Conservation (phyloP, 2,888 invertebrate species). For the Cinara cedri region DNA sequence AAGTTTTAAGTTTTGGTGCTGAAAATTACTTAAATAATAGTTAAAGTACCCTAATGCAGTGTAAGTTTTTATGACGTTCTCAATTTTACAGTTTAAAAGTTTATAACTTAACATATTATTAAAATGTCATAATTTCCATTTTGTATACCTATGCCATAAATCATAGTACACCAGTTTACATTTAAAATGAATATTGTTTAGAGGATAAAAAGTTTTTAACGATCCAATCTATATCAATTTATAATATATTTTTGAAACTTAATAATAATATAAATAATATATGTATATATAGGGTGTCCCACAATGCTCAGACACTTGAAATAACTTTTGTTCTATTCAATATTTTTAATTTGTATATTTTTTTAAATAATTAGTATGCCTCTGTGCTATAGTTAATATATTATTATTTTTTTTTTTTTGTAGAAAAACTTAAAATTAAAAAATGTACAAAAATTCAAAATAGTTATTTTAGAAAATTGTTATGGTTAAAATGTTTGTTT, state of each 20-base stretch:
- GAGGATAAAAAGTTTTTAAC: background rate
- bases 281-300: too few species aligned
- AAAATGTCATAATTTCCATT: slow-evolving; percentile 1
- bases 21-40: slow-evolving; percentile 10
- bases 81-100: slow-evolving; percentile 3
- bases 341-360: too few species aligned
- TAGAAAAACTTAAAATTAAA: too few species aligned
- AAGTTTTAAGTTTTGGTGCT: slow-evolving; percentile 3
- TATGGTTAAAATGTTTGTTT: too few species aligned
- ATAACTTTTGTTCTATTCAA: too few species aligned
- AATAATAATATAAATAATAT: too few species aligned
- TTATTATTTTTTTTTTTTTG: too few species aligned
- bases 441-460: too few species aligned
- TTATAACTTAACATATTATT: slow-evolving; percentile 19
- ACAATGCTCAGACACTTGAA: too few species aligned
- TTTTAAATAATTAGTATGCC: too few species aligned
- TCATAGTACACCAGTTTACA: background rate
- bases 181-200: background rate
- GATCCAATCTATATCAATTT: background rate
- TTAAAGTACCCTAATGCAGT: background rate
- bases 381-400: too few species aligned
- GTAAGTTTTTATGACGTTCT: slow-evolving; percentile 18
- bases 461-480: too few species aligned
- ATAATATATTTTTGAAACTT: background rate
- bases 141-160: background rate